Evolutionary conservation across 2,888 invertebrate genomes (phyloP).

Genomic region (Sesia bembeciformis): DNA sequence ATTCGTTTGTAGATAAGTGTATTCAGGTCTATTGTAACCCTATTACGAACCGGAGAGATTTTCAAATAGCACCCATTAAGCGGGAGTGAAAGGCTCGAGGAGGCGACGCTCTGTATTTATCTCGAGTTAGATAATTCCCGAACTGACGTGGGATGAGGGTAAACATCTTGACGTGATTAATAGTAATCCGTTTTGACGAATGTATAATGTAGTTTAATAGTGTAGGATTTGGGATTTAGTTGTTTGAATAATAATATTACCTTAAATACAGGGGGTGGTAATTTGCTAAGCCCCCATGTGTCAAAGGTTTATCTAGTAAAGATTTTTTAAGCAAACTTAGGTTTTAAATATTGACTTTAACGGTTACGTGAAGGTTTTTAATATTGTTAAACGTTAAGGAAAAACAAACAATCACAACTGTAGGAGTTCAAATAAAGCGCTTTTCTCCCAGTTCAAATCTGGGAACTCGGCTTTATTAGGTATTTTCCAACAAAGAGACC

Average conservation of each 20-base stretch:
- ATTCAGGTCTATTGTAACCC: conserved; percentile 27
- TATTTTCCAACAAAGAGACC: conserved; percentile 26
- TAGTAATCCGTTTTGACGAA: conserved; percentile 49
- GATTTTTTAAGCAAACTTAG: conserved; percentile 2
- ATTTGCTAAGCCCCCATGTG: conserved; percentile 24
- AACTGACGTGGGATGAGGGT: conserved; percentile 65
- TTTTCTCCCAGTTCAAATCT: conserved; percentile 14
- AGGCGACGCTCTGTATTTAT: conserved; percentile 50
- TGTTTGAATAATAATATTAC: conserved; percentile 48
- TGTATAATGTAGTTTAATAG: conserved; percentile 49
- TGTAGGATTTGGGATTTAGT: conserved; percentile 42
- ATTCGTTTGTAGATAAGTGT: conserved; percentile 38
- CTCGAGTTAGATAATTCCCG: conserved; percentile 61
- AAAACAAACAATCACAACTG: conserved; percentile 9
- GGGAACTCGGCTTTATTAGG: conserved; percentile 24
- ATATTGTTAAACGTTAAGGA: conserved; percentile 9
- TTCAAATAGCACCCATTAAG: conserved; percentile 30
- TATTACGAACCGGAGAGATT: conserved; percentile 35
- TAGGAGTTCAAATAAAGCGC: conserved; percentile 16
- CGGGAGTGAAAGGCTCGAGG: conserved; percentile 26
- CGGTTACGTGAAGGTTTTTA: conserved; percentile 1
- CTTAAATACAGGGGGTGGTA: conserved; percentile 27
- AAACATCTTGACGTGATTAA: conserved; percentile 70
- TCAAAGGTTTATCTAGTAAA: conserved; percentile 10
- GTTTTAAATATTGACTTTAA: background rate